phyloP scores from a whole-genome alignment of 2,113 vertebrate genomes.

The Gopherus evgoodei region DNA sequence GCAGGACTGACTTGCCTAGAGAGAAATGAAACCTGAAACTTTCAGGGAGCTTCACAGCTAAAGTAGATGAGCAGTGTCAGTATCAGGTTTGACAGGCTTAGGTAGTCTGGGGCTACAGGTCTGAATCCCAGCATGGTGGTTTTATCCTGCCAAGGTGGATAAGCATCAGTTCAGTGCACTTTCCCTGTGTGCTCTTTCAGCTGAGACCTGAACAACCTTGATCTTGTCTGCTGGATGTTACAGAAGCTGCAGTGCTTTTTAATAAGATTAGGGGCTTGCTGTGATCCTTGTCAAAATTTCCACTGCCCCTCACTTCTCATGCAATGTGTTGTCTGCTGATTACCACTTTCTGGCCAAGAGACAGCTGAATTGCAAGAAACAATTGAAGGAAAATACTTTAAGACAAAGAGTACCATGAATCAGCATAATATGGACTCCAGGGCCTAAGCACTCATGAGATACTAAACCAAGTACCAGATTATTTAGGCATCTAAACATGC shows the following conservation, averaged over 20 bases:
- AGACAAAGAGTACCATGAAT: no score
- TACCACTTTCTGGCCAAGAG: no score
- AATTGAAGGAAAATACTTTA: no score
- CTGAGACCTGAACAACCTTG: neutral
- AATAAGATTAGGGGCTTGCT: neutral
- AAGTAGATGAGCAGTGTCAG: neutral
- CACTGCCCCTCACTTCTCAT: neutral
- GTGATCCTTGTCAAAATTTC: neutral
- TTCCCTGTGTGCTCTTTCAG: neutral
- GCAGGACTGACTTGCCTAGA: neutral
- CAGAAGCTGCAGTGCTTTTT: neutral
- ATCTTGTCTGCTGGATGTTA: neutral
- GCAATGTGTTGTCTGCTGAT: no score
- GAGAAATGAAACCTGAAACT: neutral
- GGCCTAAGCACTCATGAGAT: no score
- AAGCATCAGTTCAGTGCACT: neutral
- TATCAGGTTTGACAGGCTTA: neutral
- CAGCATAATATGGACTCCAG: no score
- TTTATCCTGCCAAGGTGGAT: neutral
- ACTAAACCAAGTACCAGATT: neutral
- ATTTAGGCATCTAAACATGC: neutral
- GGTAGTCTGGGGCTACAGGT: neutral
- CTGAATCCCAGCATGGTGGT: neutral
- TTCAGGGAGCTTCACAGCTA: rapidly evolving
- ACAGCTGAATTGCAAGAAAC: no score